Evolutionary conservation across 2,888 invertebrate species (phyloP).

Genomic region (Drymonia ruficornis): DNA sequence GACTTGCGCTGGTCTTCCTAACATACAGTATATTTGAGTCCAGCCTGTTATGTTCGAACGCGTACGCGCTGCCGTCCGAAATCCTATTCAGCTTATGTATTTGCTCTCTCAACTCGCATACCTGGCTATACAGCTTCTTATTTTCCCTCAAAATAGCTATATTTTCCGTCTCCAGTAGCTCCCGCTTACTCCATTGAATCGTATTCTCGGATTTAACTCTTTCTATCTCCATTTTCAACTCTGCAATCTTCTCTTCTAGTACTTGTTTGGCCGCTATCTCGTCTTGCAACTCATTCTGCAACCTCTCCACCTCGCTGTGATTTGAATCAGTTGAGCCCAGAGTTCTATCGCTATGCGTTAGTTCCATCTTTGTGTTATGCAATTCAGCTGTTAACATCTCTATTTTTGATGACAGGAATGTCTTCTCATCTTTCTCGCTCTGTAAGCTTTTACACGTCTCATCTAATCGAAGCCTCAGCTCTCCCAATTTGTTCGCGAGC

Average conservation of each 20-base stretch:
- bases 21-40: slow-evolving; percentile 73
- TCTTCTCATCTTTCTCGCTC: slow-evolving; percentile 74
- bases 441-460: slow-evolving; percentile 72
- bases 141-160: slow-evolving; percentile 94
- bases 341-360: slow-evolving; percentile 69
- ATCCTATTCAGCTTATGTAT: slow-evolving; percentile 78
- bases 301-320: slow-evolving; percentile 75
- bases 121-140: slow-evolving; percentile 88
- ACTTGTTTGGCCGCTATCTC: slow-evolving; percentile 79
- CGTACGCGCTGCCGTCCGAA: slow-evolving; percentile 72
- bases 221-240: slow-evolving; percentile 88
- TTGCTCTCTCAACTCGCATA: slow-evolving; percentile 76
- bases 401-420: slow-evolving; percentile 68
- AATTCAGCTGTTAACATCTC: slow-evolving; percentile 70
- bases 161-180: slow-evolving; percentile 95
- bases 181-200: slow-evolving; percentile 96
- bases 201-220: slow-evolving; percentile 96
- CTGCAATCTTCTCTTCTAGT: slow-evolving; percentile 73
- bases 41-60: slow-evolving; percentile 53
- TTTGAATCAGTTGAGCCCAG: slow-evolving; percentile 77
- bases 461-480: slow-evolving; percentile 67
- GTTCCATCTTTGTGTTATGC: slow-evolving; percentile 69
- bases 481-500: slow-evolving; percentile 70
- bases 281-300: slow-evolving; percentile 78
- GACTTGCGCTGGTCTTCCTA: slow-evolving; percentile 71